These are phyloP conservation scores for Microtus richardsoni DNA, from an alignment of 2,113 vertebrate species.

Conservation along the genomic window DNA sequence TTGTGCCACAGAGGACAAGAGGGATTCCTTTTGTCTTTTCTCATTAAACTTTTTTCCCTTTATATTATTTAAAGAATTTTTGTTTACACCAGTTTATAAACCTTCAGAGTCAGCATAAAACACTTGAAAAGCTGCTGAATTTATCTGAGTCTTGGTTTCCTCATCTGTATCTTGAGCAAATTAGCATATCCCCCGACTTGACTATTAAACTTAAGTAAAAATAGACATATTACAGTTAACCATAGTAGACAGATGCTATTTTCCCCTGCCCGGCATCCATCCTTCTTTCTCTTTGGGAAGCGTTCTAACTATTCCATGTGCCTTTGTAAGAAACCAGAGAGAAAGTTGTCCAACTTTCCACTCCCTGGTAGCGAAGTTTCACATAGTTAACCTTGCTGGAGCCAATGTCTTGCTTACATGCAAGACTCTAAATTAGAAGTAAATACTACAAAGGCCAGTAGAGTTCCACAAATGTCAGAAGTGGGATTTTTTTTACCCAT, in stretches of 20 bases:
- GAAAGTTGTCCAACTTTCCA: not conserved
- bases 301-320: not conserved
- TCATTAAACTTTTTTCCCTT: not conserved
- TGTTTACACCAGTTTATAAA: not conserved
- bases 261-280: not conserved
- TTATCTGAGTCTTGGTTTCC: not conserved
- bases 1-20: not conserved
- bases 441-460: not conserved
- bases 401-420: not conserved
- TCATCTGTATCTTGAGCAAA: not conserved
- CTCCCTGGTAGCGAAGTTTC: not conserved
- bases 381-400: not conserved
- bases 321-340: not conserved
- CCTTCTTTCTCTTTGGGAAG: not conserved
- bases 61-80: not conserved
- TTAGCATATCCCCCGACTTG: not conserved
- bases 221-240: not conserved
- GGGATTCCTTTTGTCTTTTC: not conserved
- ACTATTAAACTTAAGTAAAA: not conserved
- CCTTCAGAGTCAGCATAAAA: not conserved
- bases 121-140: not conserved
- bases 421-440: not conserved
- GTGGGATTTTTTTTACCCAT: rapidly evolving
- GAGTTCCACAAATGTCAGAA: not conserved
- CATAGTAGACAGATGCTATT: not conserved